phyloP scores from a whole-genome alignment of 2,888 invertebrate genomes.

The Sialis lutaria region DNA sequence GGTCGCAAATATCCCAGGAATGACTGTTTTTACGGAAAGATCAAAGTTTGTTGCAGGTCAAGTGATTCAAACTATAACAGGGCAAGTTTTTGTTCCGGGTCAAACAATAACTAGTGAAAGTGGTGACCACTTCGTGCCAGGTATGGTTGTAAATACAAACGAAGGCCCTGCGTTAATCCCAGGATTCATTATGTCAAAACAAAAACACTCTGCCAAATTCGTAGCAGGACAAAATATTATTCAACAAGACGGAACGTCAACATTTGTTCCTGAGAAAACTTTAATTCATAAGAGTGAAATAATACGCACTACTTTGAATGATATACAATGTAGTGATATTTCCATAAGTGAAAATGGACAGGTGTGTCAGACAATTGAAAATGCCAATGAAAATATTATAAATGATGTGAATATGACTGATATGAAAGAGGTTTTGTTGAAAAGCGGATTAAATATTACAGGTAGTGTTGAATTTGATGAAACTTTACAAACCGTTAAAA shows the following conservation, averaged over 20 bases:
- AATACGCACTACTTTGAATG: too few relatives aligned
- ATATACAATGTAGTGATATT: not conserved
- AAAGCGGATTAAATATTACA: too few relatives aligned
- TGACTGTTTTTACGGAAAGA: constrained; percentile 43
- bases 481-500: too few relatives aligned
- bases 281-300: not conserved
- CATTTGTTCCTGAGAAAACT: not conserved
- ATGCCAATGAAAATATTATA: not conserved
- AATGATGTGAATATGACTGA: too few relatives aligned
- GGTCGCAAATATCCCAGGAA: constrained; percentile 42
- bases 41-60: constrained; percentile 57
- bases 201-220: constrained; percentile 42
- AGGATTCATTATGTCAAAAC: constrained; percentile 48
- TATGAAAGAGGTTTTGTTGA: too few relatives aligned
- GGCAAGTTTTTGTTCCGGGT: constrained; percentile 56
- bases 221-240: constrained; percentile 49
- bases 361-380: not conserved
- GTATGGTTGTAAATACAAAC: constrained; percentile 50
- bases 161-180: constrained; percentile 50
- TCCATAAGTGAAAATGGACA: not conserved
- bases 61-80: constrained; percentile 49
- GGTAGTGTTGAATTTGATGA: too few relatives aligned
- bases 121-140: constrained; percentile 53
- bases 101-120: constrained; percentile 52
- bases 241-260: constrained; percentile 28